phyloP scores from a whole-genome alignment of 1,140 invertebrate genomes.

The Megathymus violae region DNA sequence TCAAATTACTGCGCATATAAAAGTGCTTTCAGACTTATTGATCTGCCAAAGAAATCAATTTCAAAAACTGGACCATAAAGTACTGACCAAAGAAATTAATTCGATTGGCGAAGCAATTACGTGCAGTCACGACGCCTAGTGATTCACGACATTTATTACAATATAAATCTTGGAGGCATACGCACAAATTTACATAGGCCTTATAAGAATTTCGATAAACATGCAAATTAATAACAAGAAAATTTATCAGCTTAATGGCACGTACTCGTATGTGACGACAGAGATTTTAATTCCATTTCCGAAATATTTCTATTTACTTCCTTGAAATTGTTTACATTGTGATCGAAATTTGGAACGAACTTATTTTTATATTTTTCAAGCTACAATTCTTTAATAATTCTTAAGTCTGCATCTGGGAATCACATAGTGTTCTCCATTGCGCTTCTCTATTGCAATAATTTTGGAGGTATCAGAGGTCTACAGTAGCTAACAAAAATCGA shows the following conservation, averaged over 20 bases:
- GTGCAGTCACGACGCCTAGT: conserved; percentile 68
- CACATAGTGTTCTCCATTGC: too few relatives aligned
- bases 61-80: conserved; percentile 73
- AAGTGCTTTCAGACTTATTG: conserved; percentile 58
- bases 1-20: conserved; percentile 52
- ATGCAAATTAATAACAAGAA: conserved; percentile 57
- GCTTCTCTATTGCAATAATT: too few relatives aligned
- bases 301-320: not conserved
- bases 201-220: conserved; percentile 58
- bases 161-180: conserved; percentile 64
- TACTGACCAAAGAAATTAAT: conserved; percentile 74
- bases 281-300: conserved; percentile 24
- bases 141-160: conserved; percentile 72
- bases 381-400: not conserved
- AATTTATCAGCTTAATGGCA: conserved; percentile 18
- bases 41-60: conserved; percentile 70
- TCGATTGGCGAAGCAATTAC: conserved; percentile 79
- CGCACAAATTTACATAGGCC: conserved; percentile 69
- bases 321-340: not conserved
- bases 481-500: too few relatives aligned
- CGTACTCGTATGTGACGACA: conserved; percentile 12
- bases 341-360: not conserved
- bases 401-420: too few relatives aligned
- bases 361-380: not conserved
- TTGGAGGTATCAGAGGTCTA: too few relatives aligned